Conservation (phyloP, 1,140 invertebrate genomes). For the Notospermus geniculatus region DNA sequence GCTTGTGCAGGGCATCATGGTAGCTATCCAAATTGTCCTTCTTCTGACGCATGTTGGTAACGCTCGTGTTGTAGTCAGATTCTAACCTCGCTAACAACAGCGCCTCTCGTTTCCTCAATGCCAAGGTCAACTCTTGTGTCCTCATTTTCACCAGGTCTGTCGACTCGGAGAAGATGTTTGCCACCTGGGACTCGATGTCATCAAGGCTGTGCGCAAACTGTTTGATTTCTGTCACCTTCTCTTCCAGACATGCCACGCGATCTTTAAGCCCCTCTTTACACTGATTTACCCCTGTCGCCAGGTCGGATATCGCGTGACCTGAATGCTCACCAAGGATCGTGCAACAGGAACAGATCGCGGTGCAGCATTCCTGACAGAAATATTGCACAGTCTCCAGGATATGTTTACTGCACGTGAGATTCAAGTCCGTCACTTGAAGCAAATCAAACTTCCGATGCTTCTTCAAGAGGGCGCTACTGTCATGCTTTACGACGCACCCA, state of each 20-base stretch:
- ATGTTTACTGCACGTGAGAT: neutral
- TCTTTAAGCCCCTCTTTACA: neutral
- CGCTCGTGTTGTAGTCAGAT: neutral
- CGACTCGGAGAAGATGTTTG: slow-evolving; percentile 1
- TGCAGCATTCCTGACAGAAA: neutral
- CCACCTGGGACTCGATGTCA: slow-evolving; percentile 1
- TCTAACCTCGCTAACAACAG: slow-evolving; percentile 1
- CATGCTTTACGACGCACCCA: neutral
- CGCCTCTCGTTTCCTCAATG: neutral
- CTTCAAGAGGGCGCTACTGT: slow-evolving; percentile 1
- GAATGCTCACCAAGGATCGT: neutral
- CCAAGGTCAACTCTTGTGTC: neutral
- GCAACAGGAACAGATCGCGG: neutral
- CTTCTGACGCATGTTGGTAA: neutral
- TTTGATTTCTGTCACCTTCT: slow-evolving; percentile 1
- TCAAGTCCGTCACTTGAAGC: neutral
- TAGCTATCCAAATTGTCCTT: neutral
- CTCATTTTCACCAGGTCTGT: slow-evolving; percentile 4
- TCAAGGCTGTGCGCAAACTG: neutral
- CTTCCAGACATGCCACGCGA: neutral
- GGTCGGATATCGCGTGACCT: neutral
- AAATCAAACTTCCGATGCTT: slow-evolving; percentile 1
- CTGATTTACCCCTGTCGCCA: neutral
- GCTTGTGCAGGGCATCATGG: neutral
- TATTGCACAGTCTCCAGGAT: slow-evolving; percentile 5